Evolutionary conservation across 2,797 vertebrate genomes (phyloP), one percentile per base, ranked within the genome.

Genomic region (Vireo griseus): DNA sequence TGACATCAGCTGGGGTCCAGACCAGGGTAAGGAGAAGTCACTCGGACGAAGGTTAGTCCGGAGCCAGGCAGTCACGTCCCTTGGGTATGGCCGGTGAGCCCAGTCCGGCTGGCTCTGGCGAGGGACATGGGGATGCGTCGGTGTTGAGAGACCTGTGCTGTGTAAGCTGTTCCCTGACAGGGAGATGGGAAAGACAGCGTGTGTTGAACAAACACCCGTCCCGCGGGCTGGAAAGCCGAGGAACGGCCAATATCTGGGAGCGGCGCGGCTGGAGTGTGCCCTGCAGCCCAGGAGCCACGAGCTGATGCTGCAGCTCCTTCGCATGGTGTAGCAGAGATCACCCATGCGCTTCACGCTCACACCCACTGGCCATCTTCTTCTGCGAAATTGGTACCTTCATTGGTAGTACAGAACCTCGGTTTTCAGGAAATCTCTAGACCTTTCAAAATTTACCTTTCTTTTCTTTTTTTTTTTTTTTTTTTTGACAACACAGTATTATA

Each of bases 41-140:
- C 3, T 10, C 11, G 3, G 48, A 33, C 6, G 19, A 3, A 16
- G n/a, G 5, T 3, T 1, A 2, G 11, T 0, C 13, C 1, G 45
- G 37, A 22, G 87, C 10, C 4, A 19, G 76, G 15, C 2, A 33
- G 47, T 11, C 37, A 1, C 0, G 42, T 20, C 33, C 51, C 66
- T 6, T 2, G 40, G 4, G 59, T 11, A 40, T 24, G 33, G 21
- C 20, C 11, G 37, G 37, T 1, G 74, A 39, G 44, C 25, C 31
- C 29, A 14, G 44, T 7, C n/a, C 13, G 7, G 21, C 31, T 12
- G 59, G 13, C 9, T 13, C 21, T 18, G 20, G 26, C 1, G 48
- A 5, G 35, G 28, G 28, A 10, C 33, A 3, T 0, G 13, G 45
- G 16, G 19, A 25, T 1, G 12, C 2, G 4, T 7, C 37, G 5